Evolutionary conservation across 2,888 invertebrate species (phyloP).

Genomic region (Gasteruption jaculator): DNA sequence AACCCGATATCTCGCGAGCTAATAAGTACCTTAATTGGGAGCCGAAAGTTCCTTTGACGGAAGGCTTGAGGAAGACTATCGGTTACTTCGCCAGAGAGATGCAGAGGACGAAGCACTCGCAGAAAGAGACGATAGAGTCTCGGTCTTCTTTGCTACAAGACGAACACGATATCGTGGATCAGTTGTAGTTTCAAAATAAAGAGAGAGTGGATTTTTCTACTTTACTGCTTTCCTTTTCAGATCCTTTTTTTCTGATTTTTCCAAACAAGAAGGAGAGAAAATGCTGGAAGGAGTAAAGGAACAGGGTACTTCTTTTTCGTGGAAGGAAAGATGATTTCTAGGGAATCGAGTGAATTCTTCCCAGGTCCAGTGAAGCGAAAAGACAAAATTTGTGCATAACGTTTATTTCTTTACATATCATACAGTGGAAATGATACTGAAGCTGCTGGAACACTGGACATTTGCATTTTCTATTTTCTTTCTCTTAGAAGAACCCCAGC

Average conservation of each 20-base stretch:
- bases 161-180: slow-evolving; percentile 46
- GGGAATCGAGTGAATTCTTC: no score
- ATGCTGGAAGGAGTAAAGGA: slow-evolving; percentile 4
- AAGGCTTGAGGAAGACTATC: slow-evolving; percentile 87
- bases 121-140: slow-evolving; percentile 52
- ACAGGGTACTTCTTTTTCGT: no score
- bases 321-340: no score
- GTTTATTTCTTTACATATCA: slow-evolving; percentile 47
- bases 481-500: slow-evolving; percentile 19
- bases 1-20: slow-evolving; percentile 90
- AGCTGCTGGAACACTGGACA: slow-evolving; percentile 43
- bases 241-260: slow-evolving; percentile 13
- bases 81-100: slow-evolving; percentile 91
- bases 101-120: slow-evolving; percentile 58
- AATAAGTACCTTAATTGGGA: slow-evolving; percentile 83
- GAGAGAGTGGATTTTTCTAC: background rate
- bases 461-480: slow-evolving; percentile 25
- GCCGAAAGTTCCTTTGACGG: slow-evolving; percentile 81
- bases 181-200: slow-evolving; percentile 35
- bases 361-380: no score
- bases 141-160: slow-evolving; percentile 38
- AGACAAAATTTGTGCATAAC: slow-evolving; percentile 35
- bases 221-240: slow-evolving; percentile 17
- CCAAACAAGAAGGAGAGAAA: slow-evolving; percentile 7
- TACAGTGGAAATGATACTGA: slow-evolving; percentile 50